phyloP scores from a whole-genome alignment of 2,888 invertebrate genomes.

The Monopis laevigella region DNA sequence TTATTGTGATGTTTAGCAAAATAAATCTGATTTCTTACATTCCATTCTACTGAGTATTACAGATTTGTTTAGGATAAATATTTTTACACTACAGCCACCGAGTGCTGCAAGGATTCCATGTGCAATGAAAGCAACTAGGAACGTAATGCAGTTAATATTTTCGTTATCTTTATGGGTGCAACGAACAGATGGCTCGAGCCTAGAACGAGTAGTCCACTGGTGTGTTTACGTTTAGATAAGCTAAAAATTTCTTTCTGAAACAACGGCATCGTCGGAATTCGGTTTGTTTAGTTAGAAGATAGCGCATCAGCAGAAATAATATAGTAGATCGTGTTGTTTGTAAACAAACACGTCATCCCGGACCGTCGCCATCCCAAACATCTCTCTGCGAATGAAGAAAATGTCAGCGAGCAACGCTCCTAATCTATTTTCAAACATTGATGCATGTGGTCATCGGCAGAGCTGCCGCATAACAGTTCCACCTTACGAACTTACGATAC shows the following conservation, averaged over 20 bases:
- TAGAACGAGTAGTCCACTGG: slow-evolving; percentile 33
- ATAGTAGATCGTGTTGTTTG: slow-evolving; percentile 32
- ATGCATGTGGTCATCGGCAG: slow-evolving; percentile 67
- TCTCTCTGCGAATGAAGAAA: neutral
- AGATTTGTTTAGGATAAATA: too few species aligned
- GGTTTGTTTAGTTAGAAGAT: too few species aligned
- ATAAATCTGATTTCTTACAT: too few species aligned
- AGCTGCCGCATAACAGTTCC: slow-evolving; percentile 58
- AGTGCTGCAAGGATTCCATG: slow-evolving; percentile 39
- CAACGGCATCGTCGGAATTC: too few species aligned
- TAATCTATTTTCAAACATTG: slow-evolving; percentile 64
- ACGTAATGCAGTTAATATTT: slow-evolving; percentile 32
- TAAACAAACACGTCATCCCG: slow-evolving; percentile 51
- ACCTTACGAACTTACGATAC: slow-evolving; percentile 44
- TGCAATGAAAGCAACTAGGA: slow-evolving; percentile 41
- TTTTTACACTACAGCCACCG: too few species aligned
- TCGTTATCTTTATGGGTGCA: slow-evolving; percentile 65
- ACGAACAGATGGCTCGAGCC: slow-evolving; percentile 55
- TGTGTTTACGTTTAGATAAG: slow-evolving; percentile 54
- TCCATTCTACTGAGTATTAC: too few species aligned
- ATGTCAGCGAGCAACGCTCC: slow-evolving; percentile 9
- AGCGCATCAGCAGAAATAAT: neutral
- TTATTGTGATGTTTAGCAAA: too few species aligned
- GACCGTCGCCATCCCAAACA: slow-evolving; percentile 26
- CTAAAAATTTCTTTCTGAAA: slow-evolving; percentile 21